Percentiles rank a stretch among this genome's conserved stretches.
Evolutionary conservation across 2,797 vertebrate species (phyloP).

Genomic region (Sylvia borin): DNA sequence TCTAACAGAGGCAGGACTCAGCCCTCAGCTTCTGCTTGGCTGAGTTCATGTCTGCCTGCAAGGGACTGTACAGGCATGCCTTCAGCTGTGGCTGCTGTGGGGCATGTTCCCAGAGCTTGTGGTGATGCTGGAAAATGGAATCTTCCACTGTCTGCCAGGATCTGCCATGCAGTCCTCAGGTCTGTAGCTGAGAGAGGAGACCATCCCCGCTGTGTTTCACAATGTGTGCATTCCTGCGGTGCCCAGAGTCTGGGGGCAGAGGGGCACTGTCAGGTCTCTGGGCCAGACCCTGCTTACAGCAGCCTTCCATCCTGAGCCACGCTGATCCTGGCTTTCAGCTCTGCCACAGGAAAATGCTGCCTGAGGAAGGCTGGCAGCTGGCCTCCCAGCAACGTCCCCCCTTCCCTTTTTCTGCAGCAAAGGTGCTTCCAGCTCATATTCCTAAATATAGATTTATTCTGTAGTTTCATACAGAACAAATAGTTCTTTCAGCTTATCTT

Average conservation of each 20-base stretch:
- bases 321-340: background rate
- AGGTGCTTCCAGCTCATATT: background rate
- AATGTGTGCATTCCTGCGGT: accelerated
- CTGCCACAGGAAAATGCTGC: background rate
- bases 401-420: background rate
- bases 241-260: accelerated
- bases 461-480: background rate
- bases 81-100: background rate
- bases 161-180: background rate
- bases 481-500: background rate
- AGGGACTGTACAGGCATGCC: background rate
- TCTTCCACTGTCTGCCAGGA: accelerated
- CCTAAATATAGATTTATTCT: background rate
- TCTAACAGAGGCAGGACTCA: background rate
- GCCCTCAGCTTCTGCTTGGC: background rate
- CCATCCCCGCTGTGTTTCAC: accelerated
- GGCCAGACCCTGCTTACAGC: background rate
- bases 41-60: background rate
- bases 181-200: background rate
- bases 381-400: accelerated
- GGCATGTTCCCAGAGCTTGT: accelerated
- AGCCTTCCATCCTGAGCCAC: background rate
- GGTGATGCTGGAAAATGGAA: background rate
- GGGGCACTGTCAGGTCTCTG: background rate
- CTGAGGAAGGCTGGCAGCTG: background rate